These are phyloP conservation scores for Epinephelus cyanopodus DNA, from an alignment of 2,113 vertebrate genomes.

Conservation along the genomic window DNA sequence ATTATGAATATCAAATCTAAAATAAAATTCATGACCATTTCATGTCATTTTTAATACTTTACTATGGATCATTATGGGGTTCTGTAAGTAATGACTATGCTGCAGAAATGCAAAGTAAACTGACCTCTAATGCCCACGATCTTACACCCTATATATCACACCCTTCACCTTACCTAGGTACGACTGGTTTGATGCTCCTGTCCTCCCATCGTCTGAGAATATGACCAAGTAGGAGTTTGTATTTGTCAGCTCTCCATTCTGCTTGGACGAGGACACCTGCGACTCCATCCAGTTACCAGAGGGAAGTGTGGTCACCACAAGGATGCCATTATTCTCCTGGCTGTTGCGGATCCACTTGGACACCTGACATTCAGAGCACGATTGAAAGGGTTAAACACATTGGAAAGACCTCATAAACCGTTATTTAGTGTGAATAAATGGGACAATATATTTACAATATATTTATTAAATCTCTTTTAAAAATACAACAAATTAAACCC, in stretches of 20 bases:
- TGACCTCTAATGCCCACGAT: too few species aligned
- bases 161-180: slow-evolving; percentile 61
- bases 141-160: not conserved
- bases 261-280: slow-evolving; percentile 41
- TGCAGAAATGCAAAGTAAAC: not conserved
- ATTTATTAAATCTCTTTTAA: not conserved
- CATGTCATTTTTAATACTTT: too few species aligned
- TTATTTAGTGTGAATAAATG: not conserved
- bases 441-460: too few species aligned
- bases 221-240: slow-evolving; percentile 84
- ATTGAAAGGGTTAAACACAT: not conserved
- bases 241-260: slow-evolving; percentile 50
- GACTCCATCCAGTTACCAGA: slow-evolving; percentile 72
- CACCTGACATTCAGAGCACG: slow-evolving; percentile 72
- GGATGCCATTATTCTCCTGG: slow-evolving; percentile 81
- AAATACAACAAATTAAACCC: not conserved
- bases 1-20: not conserved
- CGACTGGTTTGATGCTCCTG: slow-evolving; percentile 55
- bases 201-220: slow-evolving; percentile 84
- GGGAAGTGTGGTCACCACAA: slow-evolving; percentile 79
- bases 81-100: too few species aligned
- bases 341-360: slow-evolving; percentile 86
- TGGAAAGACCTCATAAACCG: too few species aligned
- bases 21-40: too few species aligned
- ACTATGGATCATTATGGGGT: not conserved